Percentiles rank a stretch among this genome's conserved stretches.
Conservation (phyloP, 2,888 invertebrate species). For the Zele albiditarsus region DNA sequence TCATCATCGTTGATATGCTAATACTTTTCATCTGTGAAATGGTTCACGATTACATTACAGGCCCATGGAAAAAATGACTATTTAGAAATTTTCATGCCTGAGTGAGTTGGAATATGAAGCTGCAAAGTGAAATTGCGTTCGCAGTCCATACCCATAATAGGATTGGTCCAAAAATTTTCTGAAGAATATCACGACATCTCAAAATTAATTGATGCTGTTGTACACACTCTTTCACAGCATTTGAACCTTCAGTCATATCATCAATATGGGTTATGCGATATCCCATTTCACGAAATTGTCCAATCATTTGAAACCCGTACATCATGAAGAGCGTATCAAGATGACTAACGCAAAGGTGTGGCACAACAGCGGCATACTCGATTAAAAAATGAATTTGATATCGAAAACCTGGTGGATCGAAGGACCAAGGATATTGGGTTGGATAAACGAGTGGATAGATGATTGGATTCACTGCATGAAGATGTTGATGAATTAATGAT, state of each 20-base stretch:
- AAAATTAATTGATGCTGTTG: conserved; percentile 1
- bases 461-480: conserved; percentile 15
- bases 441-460: conserved; percentile 45
- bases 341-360: conserved; percentile 43
- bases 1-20: conserved; percentile 1
- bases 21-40: conserved; percentile 23
- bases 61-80: too few species aligned
- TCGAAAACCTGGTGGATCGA: conserved; percentile 1
- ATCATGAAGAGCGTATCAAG: conserved; percentile 56
- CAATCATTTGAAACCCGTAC: conserved; percentile 57
- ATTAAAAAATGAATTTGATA: conserved; percentile 49
- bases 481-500: conserved; percentile 27
- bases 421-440: conserved; percentile 49
- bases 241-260: not conserved
- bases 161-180: conserved; percentile 38
- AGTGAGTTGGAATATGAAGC: not conserved
- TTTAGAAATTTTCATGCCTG: not conserved
- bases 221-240: conserved; percentile 3
- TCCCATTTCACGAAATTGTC: conserved; percentile 51
- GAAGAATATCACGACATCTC: conserved; percentile 22
- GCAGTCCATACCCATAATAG: conserved; percentile 27
- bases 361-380: conserved; percentile 42
- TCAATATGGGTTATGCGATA: conserved; percentile 40
- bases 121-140: conserved; percentile 17
- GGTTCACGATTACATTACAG: not conserved